Evolutionary conservation across 2,888 invertebrate genomes (phyloP).

Genomic region (Pandemis heparana): DNA sequence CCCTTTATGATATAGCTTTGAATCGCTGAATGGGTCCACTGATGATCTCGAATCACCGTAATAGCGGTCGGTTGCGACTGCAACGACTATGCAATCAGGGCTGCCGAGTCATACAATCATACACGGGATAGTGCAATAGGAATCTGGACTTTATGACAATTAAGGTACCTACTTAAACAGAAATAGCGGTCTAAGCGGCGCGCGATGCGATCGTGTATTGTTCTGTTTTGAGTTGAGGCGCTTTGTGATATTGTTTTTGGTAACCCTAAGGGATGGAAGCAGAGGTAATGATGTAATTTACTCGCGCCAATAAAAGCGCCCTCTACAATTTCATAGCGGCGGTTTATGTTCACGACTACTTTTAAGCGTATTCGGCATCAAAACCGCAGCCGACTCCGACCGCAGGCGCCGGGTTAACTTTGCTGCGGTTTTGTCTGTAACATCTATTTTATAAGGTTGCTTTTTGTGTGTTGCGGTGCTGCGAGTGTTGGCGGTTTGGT

Average conservation of each 20-base stretch:
- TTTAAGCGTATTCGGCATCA: slow-evolving; percentile 54
- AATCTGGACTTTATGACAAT: background rate
- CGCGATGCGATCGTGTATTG: background rate
- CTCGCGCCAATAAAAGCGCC: slow-evolving; percentile 34
- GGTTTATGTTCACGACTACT: slow-evolving; percentile 47
- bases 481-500: slow-evolving; percentile 39
- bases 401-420: slow-evolving; percentile 38
- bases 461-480: slow-evolving; percentile 1
- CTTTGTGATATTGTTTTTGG: slow-evolving; percentile 7
- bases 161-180: background rate
- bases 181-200: background rate
- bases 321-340: slow-evolving; percentile 49
- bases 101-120: background rate
- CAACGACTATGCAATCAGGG: slow-evolving; percentile 7
- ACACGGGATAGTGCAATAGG: background rate
- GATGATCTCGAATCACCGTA: slow-evolving; percentile 16
- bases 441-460: background rate
- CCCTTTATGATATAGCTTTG: slow-evolving; percentile 5
- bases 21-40: slow-evolving; percentile 16
- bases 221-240: background rate
- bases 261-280: slow-evolving; percentile 11
- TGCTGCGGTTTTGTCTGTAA: background rate
- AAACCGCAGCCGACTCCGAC: slow-evolving; percentile 55
- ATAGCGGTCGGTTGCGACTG: slow-evolving; percentile 13
- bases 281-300: slow-evolving; percentile 35